Evolutionary conservation across 2,888 invertebrate species (phyloP).

Genomic region (Euspilapteryx auroguttella): DNA sequence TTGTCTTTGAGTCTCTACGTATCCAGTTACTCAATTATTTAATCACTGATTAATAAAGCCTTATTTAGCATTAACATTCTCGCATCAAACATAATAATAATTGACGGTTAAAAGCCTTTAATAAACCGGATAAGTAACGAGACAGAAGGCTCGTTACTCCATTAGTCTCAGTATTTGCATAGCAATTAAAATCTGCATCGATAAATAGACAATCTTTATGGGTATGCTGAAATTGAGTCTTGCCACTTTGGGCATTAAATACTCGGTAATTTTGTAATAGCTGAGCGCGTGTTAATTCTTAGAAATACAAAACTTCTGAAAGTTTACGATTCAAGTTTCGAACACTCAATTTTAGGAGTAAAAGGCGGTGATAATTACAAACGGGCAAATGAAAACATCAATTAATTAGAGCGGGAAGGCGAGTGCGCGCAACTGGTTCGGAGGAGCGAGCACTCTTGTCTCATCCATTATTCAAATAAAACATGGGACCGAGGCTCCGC

Average conservation of each 20-base stretch:
- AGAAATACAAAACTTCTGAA: too few relatives aligned
- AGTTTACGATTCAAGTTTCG: constrained; percentile 29
- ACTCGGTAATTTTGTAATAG: background rate
- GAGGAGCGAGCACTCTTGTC: constrained; percentile 34
- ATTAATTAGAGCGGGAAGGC: constrained; percentile 53
- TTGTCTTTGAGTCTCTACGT: too few relatives aligned
- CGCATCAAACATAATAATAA: too few relatives aligned
- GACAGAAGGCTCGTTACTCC: background rate
- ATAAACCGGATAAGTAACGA: too few relatives aligned
- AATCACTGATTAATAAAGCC: too few relatives aligned
- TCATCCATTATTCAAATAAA: constrained; percentile 61
- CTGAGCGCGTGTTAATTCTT: too few relatives aligned
- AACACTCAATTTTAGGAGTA: constrained; percentile 43
- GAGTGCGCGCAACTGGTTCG: constrained; percentile 56
- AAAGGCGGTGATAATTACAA: constrained; percentile 29
- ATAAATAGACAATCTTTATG: constrained; percentile 2
- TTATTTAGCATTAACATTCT: too few relatives aligned
- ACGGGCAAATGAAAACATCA: constrained; percentile 55
- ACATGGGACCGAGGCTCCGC: constrained; percentile 55
- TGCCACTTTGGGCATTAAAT: background rate
- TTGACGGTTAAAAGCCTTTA: too few relatives aligned
- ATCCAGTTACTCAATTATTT: too few relatives aligned
- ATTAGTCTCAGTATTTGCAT: constrained; percentile 1
- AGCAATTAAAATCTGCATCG: constrained; percentile 1
- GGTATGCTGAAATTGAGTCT: constrained; percentile 1